Evolutionary conservation across 1,140 invertebrate genomes (phyloP).

Genomic region (Druon quercuslanigerum): DNA sequence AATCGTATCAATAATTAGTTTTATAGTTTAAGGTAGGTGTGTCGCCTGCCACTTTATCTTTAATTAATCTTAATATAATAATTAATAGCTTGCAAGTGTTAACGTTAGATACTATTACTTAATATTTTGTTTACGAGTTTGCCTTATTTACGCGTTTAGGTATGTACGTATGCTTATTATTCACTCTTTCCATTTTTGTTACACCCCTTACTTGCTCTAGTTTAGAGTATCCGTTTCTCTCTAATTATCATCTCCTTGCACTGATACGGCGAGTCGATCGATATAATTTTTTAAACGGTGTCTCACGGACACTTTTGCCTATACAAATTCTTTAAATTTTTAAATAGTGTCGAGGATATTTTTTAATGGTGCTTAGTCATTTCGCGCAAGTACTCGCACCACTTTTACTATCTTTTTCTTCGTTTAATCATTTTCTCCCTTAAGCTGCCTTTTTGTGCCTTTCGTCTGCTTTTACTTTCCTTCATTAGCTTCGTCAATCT

Average conservation of each 20-base stretch:
- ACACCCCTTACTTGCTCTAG: constrained; percentile 31
- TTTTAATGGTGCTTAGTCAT: constrained; percentile 30
- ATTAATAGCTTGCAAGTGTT: constrained; percentile 75
- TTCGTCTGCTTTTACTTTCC: neutral
- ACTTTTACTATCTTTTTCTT: constrained; percentile 28
- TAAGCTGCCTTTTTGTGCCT: neutral
- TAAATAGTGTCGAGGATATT: constrained; percentile 28
- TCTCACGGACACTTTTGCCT: neutral
- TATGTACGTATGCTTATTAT: constrained; percentile 72
- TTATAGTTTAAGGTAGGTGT: constrained; percentile 70
- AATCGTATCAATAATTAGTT: constrained; percentile 73
- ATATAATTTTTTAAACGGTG: constrained; percentile 33
- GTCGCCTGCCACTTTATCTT: constrained; percentile 60
- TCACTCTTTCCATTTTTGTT: constrained; percentile 43
- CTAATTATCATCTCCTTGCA: constrained; percentile 54
- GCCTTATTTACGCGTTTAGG: constrained; percentile 72
- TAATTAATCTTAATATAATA: constrained; percentile 74
- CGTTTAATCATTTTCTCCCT: neutral
- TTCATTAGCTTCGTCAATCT: neutral
- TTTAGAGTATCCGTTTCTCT: constrained; percentile 43
- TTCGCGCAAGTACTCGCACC: constrained; percentile 14
- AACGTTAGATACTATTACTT: constrained; percentile 76
- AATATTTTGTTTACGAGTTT: constrained; percentile 71
- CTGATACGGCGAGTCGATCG: constrained; percentile 57
- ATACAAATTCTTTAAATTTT: constrained; percentile 25